Conservation (phyloP, 2,888 invertebrate genomes). For the Agrotis ipsilon region DNA sequence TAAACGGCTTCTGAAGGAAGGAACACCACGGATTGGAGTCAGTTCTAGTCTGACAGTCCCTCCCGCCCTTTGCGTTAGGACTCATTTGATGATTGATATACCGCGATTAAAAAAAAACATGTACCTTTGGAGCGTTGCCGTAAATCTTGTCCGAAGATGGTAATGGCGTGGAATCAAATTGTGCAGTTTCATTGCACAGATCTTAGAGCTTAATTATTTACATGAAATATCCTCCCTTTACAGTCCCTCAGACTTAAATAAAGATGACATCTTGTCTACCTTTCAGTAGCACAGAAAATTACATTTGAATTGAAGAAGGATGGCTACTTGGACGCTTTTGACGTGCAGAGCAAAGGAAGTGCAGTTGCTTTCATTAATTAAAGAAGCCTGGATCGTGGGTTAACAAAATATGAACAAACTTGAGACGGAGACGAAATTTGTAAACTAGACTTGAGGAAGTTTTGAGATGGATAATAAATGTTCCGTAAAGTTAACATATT, state of each 20-base stretch:
- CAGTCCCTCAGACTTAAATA: conserved; percentile 14
- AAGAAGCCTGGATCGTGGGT: not conserved
- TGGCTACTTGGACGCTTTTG: conserved; percentile 21
- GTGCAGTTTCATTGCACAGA: too few relatives aligned
- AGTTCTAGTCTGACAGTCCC: too few relatives aligned
- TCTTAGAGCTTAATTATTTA: not conserved
- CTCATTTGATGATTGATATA: too few relatives aligned
- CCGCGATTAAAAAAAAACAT: too few relatives aligned
- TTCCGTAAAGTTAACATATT: too few relatives aligned
- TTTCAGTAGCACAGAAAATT: conserved; percentile 29
- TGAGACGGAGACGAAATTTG: not conserved
- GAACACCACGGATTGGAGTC: too few relatives aligned
- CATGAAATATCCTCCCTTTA: not conserved
- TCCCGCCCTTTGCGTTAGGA: too few relatives aligned
- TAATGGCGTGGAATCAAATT: too few relatives aligned
- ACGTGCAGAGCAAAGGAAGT: conserved; percentile 8
- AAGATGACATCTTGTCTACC: conserved; percentile 18
- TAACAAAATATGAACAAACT: not conserved
- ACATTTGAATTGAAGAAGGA: conserved; percentile 39
- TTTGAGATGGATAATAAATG: not conserved
- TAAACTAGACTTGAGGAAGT: not conserved
- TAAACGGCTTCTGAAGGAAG: too few relatives aligned
- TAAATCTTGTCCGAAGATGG: too few relatives aligned
- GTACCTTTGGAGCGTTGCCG: too few relatives aligned
- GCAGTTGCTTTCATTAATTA: conserved; percentile 39